phyloP scores from a whole-genome alignment of 2,113 vertebrate species.

The Sturnus vulgaris region DNA sequence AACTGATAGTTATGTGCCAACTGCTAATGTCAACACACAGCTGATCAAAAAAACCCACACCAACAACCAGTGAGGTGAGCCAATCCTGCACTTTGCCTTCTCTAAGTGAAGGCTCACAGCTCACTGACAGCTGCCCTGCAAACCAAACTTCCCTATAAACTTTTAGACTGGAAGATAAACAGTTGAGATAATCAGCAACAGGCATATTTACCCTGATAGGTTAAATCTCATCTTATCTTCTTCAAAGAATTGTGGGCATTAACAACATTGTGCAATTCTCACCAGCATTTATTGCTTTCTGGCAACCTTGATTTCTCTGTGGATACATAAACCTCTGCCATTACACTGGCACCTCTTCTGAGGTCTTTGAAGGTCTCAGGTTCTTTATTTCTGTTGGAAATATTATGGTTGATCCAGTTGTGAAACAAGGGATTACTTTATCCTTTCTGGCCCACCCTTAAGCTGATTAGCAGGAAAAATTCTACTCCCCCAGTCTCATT shows the following conservation, averaged over 20 bases:
- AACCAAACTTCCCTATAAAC: background rate
- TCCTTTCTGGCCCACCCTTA: background rate
- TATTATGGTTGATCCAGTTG: background rate
- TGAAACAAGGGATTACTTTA: background rate
- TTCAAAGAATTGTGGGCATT: background rate
- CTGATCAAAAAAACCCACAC: background rate
- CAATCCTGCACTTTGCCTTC: background rate
- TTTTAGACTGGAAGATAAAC: background rate
- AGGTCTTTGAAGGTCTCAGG: background rate
- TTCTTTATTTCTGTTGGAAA: background rate
- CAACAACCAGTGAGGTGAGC: background rate
- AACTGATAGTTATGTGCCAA: background rate
- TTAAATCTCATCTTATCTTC: background rate
- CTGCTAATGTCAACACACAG: background rate
- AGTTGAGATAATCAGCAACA: background rate
- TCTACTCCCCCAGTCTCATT: background rate
- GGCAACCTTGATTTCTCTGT: background rate
- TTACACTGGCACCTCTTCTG: background rate
- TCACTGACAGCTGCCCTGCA: background rate
- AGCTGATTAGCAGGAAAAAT: background rate
- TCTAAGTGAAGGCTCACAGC: background rate
- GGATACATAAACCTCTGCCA: background rate
- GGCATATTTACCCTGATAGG: background rate
- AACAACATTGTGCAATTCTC: background rate
- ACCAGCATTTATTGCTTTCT: background rate